Conservation (phyloP, 1,140 invertebrate genomes). For the Drosophila parabipectinata region DNA sequence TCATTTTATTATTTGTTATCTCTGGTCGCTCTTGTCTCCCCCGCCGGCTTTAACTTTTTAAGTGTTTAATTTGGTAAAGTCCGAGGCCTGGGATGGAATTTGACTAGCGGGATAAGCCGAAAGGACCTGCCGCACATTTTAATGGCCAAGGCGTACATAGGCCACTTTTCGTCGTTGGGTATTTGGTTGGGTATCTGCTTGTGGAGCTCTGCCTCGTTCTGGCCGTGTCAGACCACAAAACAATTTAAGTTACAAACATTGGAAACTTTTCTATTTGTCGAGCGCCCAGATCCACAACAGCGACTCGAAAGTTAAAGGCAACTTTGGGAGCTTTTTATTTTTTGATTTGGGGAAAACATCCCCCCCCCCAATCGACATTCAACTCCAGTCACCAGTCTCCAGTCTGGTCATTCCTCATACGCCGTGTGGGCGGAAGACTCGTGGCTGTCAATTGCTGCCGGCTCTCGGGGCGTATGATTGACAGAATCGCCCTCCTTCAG, state of each 20-base stretch:
- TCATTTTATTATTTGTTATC: constrained; percentile 67
- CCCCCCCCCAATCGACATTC: constrained; percentile 2
- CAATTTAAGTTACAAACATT: constrained; percentile 76
- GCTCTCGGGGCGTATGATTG: constrained; percentile 64
- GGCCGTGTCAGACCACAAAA: constrained; percentile 73
- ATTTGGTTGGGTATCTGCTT: too few relatives aligned
- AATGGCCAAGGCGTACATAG: constrained; percentile 64
- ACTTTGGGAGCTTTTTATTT: constrained; percentile 37
- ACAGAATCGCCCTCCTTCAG: constrained; percentile 20
- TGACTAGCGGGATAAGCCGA: constrained; percentile 5
- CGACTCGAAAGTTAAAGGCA: constrained; percentile 32
- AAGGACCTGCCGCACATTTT: constrained; percentile 59
- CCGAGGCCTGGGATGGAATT: neutral
- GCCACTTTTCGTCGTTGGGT: constrained; percentile 54
- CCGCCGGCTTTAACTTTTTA: constrained; percentile 26
- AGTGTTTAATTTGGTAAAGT: constrained; percentile 48
- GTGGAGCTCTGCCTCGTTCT: constrained; percentile 14
- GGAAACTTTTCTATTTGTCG: constrained; percentile 70
- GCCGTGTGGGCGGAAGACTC: constrained; percentile 10
- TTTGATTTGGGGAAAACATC: constrained; percentile 8
- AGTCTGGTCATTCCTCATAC: constrained; percentile 15
- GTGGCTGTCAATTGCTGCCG: constrained; percentile 41
- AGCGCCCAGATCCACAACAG: constrained; percentile 51
- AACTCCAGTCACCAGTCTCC: neutral
- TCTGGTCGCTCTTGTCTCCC: constrained; percentile 6